These are phyloP conservation scores for Tribolium madens DNA, from an alignment of 1,140 invertebrate genomes.

Conservation along the genomic window DNA sequence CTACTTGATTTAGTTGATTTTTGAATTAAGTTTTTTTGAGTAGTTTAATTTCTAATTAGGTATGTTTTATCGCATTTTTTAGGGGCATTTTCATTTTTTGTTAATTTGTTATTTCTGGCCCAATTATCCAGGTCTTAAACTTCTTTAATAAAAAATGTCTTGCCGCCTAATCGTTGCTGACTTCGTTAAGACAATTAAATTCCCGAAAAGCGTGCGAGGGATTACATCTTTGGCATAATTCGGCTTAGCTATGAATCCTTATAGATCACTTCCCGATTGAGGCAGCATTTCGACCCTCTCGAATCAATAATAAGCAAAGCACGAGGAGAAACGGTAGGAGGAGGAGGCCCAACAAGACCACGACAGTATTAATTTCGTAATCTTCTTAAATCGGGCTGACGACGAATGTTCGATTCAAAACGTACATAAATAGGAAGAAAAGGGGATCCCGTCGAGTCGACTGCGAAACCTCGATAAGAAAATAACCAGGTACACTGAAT, in stretches of 20 bases:
- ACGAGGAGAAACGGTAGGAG: neutral
- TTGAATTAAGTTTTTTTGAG: too few relatives aligned
- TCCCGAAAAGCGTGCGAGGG: neutral
- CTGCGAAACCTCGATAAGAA: slow-evolving; percentile 50
- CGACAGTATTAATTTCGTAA: slow-evolving; percentile 49
- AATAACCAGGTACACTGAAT: slow-evolving; percentile 23
- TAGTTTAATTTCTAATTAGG: too few relatives aligned
- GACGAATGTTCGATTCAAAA: slow-evolving; percentile 48
- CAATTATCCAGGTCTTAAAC: too few relatives aligned
- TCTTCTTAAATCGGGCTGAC: slow-evolving; percentile 51
- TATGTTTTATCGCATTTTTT: too few relatives aligned
- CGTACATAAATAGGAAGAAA: slow-evolving; percentile 42
- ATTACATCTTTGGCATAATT: neutral
- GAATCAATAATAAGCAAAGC: slow-evolving; percentile 32
- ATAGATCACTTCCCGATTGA: neutral
- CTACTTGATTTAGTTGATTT: too few relatives aligned
- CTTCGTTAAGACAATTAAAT: neutral
- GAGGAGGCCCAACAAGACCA: neutral
- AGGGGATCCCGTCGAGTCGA: neutral
- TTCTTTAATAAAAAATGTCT: too few relatives aligned
- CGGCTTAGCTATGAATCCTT: slow-evolving; percentile 3
- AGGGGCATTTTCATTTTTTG: too few relatives aligned
- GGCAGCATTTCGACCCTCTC: neutral
- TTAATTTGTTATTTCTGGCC: too few relatives aligned
- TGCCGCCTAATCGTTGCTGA: too few relatives aligned